A percentile compares a stretch with the other conserved stretches of the same genome.
Conservation (phyloP, 2,888 invertebrate genomes). For the Caenorhabditis parvicauda region DNA sequence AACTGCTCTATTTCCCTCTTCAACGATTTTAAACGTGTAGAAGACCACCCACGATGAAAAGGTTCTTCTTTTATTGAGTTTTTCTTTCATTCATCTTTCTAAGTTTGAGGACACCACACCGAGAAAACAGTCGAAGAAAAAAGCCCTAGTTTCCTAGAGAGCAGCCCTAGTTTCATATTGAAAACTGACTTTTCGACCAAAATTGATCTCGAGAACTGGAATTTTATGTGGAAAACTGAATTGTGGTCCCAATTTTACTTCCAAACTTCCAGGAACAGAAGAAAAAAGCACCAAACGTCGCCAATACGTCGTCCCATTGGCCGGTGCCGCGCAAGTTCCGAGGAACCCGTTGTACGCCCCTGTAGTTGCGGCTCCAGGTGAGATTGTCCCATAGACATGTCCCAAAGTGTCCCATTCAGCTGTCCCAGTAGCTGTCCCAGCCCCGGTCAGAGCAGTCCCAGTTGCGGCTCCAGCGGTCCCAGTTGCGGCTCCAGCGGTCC, state of each 20-base stretch:
- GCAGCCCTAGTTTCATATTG: background rate
- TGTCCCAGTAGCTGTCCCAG: conserved; percentile 8
- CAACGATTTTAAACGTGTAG: too few species aligned
- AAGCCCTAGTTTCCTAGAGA: background rate
- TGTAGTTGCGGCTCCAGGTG: conserved; percentile 23
- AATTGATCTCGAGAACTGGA: background rate
- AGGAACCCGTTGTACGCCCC: conserved; percentile 29
- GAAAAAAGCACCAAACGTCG: conserved; percentile 50
- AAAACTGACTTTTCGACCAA: background rate
- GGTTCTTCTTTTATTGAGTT: too few species aligned
- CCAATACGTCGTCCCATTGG: conserved; percentile 49
- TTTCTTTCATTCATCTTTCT: too few species aligned
- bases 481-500: conserved; percentile 9
- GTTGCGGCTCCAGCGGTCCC: conserved; percentile 22
- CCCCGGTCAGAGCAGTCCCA: conserved; percentile 16
- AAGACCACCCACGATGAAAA: too few species aligned
- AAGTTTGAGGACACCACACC: too few species aligned
- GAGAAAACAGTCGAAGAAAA: too few species aligned
- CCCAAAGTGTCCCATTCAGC: background rate
- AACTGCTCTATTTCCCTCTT: too few species aligned
- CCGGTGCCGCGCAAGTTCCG: conserved; percentile 40
- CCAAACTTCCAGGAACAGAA: conserved; percentile 10
- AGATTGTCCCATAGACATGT: background rate
- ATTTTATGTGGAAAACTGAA: background rate
- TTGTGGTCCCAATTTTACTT: background rate